Base-by-base conservation (phyloP, 2,113 vertebrate species). In the Peromyscus leucopus region DNA sequence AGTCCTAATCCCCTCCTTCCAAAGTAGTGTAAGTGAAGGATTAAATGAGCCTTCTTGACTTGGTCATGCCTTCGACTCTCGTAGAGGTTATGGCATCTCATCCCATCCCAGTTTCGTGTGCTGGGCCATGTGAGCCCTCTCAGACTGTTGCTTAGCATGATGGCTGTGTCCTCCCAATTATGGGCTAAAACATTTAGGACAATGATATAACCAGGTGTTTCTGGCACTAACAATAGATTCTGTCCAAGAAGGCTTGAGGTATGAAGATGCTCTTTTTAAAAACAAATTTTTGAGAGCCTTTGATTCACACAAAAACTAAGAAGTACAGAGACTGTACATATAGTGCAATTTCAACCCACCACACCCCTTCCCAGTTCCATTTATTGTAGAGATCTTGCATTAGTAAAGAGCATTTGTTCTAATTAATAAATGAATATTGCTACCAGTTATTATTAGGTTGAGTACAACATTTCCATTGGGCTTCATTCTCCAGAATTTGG, bases 171-270 rank as follows among this genome's bases (percentile, higher is more conserved):
- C 94, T 89, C 39, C 55, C 79, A 83, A 59, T 80, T 69, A 61
- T 24, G 48, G 89, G 79, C 85, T 51, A 59, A 76, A 24, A 88
- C 57, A 55, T 78, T 80, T 19, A 21, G 48, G 24, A 82, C 36
- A 90, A 33, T 79, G 79, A 92, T n/a, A 82, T 71, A 78, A 90
- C 39, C 42, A 74, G 26, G 33, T 86, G 28, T 79, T 65, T 91
- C 51, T 83, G 61, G 33, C 2, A 74, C 76, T n/a, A 80, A 71
- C 57, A 57, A 46, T 24, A 69, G 28, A 59, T 92, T 90, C 59
- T 69, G 79, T 90, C 36, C 88, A 16, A 59, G 63, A 67, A 57
- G 24, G 10, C 3, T 80, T 83, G 28, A n/a, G 74, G 5, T 74
- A 79, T 88, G 39, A 90, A 92, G 33, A 82, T 51, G 22, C 17